Base-by-base conservation (phyloP, 2,113 vertebrate genomes). In the Gila orcuttii region DNA sequence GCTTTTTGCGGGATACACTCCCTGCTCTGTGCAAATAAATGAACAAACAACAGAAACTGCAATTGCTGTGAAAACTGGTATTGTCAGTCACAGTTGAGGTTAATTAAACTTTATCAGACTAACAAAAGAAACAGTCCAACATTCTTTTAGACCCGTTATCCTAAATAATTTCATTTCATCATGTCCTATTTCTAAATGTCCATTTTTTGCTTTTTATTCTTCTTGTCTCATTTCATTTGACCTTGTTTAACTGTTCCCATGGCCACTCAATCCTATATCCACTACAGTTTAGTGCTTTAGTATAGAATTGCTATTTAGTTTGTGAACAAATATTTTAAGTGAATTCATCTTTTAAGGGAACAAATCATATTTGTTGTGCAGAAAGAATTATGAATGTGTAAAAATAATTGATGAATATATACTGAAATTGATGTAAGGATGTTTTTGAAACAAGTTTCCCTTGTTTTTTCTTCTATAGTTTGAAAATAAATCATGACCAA, bases 31-130 rank as follows among this genome's bases (percentile, higher is more conserved):
- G 31, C 23, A 75, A 42, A 42, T 86, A 79, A 75, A 80, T 66
- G 45, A 87, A 75, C 66, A 68, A 79, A 75, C 69, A 83, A 52
- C 42, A 73, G 64, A 82, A 64, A 60, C 17, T 82, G 59, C 23
- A 80, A 69, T 31, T 55, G 64, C 60, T 60, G 21, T 69, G 74
- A 82, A 82, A 82, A 82, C 25, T 52, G 28, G 28, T 11, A 50
- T 33, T 82, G 60, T 69, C 28, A 33, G 4, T 6, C 9, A 4
- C 64, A 69, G 45, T n/a, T 55, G 25, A 50, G 23, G 36, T 50
- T 21, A 83, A 83, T 59, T 62, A 42, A 83, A 84, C 11, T 12
- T 64, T 77, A 86, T 52, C 9, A 78, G 50, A 76, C 71, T 69
- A n/a, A 85, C 45, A 78, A 66, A 79, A 60, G 21, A 52, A 50